A percentile compares a stretch with the other conserved stretches of the same genome.
Evolutionary conservation across 2,888 invertebrate genomes (phyloP).

Genomic region (Cybosia mesomella): DNA sequence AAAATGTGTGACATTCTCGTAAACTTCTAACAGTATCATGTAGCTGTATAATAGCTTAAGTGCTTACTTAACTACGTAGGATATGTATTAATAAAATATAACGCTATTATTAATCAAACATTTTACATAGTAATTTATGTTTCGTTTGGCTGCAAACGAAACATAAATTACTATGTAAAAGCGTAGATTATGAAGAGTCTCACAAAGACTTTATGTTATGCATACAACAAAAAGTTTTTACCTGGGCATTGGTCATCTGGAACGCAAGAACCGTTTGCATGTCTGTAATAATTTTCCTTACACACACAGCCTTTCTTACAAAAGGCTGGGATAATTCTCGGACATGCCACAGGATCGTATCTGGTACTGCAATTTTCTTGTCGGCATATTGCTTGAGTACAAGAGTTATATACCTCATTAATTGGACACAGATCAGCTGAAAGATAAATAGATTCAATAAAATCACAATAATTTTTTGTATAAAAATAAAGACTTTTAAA

Average conservation of each 20-base stretch:
- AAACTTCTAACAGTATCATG: no score
- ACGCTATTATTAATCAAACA: neutral
- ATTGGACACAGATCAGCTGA: constrained; percentile 15
- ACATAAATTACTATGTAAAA: neutral
- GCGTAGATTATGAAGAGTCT: neutral
- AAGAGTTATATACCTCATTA: constrained; percentile 40
- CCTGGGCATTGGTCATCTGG: constrained; percentile 15
- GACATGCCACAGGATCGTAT: constrained; percentile 14
- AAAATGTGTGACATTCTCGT: no score
- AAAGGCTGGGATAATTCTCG: neutral
- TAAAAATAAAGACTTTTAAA: no score
- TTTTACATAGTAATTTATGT: no score
- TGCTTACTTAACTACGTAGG: neutral
- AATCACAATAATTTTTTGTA: no score
- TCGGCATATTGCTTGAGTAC: constrained; percentile 39
- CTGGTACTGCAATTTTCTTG: constrained; percentile 5
- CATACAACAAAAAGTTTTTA: neutral
- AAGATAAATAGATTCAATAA: neutral
- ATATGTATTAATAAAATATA: no score
- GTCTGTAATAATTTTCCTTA: constrained; percentile 13
- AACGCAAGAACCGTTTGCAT: constrained; percentile 17
- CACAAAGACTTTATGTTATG: neutral
- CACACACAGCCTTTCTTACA: constrained; percentile 21
- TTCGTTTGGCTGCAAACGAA: no score
- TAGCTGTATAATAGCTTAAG: neutral